A percentile compares a stretch with the other conserved stretches of the same genome.
These are phyloP conservation scores for Cisticola juncidis DNA, from an alignment of 2,113 vertebrate species.

Conservation along the genomic window DNA sequence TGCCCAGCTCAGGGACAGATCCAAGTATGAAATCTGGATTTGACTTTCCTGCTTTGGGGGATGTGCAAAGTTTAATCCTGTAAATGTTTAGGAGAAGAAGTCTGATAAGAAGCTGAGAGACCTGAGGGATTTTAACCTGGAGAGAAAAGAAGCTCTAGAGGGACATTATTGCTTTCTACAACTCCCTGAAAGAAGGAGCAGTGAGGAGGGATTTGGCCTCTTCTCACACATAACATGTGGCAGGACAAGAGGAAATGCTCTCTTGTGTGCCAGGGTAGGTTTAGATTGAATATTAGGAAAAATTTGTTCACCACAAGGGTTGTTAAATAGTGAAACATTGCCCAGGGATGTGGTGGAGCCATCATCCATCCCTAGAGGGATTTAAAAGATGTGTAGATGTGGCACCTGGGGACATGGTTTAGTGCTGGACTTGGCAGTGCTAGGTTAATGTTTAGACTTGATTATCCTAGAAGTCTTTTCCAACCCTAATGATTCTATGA, in stretches of 20 bases:
- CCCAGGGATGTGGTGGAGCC: neutral
- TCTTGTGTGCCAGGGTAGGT: neutral
- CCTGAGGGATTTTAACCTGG: neutral
- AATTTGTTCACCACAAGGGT: neutral
- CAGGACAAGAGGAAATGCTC: neutral
- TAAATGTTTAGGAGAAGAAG: neutral
- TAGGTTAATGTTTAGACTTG: neutral
- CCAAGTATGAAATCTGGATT: neutral
- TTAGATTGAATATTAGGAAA: neutral
- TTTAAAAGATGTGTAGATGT: neutral
- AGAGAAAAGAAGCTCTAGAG: neutral
- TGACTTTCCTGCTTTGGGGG: neutral
- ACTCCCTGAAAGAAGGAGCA: neutral
- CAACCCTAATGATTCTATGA: neutral
- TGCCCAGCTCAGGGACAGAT: neutral
- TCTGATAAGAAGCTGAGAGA: neutral
- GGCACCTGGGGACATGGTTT: neutral
- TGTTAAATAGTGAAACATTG: neutral
- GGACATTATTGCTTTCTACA: neutral
- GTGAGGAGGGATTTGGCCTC: accelerated
- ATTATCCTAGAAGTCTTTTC: neutral
- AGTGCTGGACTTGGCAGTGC: neutral
- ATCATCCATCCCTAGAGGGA: neutral
- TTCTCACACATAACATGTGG: accelerated
- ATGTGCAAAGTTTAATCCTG: neutral